These are phyloP conservation scores for Amphiprion clarkii DNA, from an alignment of 2,797 vertebrate species.

Conservation along the genomic window DNA sequence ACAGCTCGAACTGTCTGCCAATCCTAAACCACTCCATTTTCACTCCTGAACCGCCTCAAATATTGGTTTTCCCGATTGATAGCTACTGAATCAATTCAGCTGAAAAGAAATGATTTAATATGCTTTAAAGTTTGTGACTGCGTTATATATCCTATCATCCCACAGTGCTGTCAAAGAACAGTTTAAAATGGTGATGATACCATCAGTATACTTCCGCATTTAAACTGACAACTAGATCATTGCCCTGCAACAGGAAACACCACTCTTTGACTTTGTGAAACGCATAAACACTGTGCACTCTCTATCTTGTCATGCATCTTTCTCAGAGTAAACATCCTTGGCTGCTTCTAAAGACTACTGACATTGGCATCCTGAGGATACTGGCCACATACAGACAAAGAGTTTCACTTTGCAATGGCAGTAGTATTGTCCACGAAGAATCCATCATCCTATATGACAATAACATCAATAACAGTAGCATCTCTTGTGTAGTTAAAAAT, in stretches of 20 bases:
- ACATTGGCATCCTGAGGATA: neutral
- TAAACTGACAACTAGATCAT: neutral
- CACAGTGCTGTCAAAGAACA: neutral
- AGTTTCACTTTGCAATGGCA: neutral
- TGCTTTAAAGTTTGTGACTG: neutral
- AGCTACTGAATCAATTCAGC: neutral
- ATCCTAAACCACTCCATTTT: neutral
- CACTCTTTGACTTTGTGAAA: neutral
- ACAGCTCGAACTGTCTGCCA: neutral
- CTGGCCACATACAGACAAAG: neutral
- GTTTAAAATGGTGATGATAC: neutral
- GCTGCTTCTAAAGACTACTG: neutral
- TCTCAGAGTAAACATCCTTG: neutral
- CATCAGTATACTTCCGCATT: neutral
- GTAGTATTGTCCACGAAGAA: neutral
- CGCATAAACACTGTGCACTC: neutral
- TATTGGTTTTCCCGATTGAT: neutral
- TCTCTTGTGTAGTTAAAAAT: too few species aligned
- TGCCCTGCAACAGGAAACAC: neutral
- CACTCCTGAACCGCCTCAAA: neutral
- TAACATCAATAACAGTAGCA: too few species aligned
- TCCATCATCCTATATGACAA: too few species aligned
- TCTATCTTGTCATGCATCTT: neutral
- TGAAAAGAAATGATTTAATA: neutral
- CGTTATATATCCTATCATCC: neutral